A percentile compares a stretch with the other conserved stretches of the same genome.
These are phyloP conservation scores for Holocentrus rufus DNA, from an alignment of 2,797 vertebrate genomes.

Conservation along the genomic window DNA sequence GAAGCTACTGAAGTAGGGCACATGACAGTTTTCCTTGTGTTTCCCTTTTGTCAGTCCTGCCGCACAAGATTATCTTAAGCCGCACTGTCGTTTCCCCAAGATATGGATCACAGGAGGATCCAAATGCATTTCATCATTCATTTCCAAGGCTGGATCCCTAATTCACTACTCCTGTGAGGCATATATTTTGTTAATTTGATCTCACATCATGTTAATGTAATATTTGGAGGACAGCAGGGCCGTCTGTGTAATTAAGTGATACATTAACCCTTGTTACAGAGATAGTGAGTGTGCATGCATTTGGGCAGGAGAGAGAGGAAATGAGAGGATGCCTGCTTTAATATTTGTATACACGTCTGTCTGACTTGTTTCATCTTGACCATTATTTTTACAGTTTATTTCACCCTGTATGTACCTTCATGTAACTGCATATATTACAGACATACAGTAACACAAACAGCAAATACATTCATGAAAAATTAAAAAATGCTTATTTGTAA, in stretches of 20 bases:
- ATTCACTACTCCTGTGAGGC: slow-evolving; percentile 43
- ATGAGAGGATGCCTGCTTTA: neutral
- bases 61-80: slow-evolving; percentile 22
- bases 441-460: neutral
- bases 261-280: slow-evolving; percentile 43
- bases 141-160: slow-evolving; percentile 42
- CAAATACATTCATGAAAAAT: neutral
- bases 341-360: neutral
- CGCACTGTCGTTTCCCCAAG: slow-evolving; percentile 25
- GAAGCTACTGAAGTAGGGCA: slow-evolving; percentile 55
- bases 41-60: slow-evolving; percentile 55
- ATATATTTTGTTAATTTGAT: slow-evolving; percentile 53
- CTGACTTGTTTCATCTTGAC: neutral
- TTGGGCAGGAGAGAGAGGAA: neutral
- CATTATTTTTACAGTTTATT: neutral
- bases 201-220: slow-evolving; percentile 58
- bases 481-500: too few relatives aligned
- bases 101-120: slow-evolving; percentile 49
- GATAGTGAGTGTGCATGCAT: slow-evolving; percentile 17
- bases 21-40: slow-evolving; percentile 47
- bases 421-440: neutral
- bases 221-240: slow-evolving; percentile 37
- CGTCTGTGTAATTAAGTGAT: slow-evolving; percentile 58
- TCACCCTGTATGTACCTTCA: neutral
- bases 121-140: slow-evolving; percentile 46